phyloP scores from a whole-genome alignment of 2,797 vertebrate genomes.

The Chaenodraco wilsoni region DNA sequence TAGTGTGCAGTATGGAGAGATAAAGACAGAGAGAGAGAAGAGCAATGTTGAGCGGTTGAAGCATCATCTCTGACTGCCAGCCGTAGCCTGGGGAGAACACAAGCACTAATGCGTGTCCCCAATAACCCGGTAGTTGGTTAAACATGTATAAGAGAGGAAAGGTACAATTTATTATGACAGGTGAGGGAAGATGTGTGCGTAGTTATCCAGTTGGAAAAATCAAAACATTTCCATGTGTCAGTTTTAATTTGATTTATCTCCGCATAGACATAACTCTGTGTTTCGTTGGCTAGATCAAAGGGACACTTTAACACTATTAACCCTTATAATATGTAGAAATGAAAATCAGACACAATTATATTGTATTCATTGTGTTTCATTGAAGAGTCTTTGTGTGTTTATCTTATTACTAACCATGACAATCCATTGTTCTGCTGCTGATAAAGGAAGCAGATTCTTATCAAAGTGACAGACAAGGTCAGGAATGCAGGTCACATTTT shows the following conservation, averaged over 20 bases:
- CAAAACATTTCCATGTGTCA: constrained; percentile 13
- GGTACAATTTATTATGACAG: constrained; percentile 41
- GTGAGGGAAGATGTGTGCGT: constrained; percentile 34
- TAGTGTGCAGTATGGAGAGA: constrained; percentile 27
- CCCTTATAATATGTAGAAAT: background rate
- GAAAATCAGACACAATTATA: too few relatives aligned
- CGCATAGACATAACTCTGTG: constrained; percentile 1
- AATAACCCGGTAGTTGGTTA: constrained; percentile 51
- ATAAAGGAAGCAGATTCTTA: constrained; percentile 16
- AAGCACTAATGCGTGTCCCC: constrained; percentile 63
- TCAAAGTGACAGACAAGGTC: constrained; percentile 57
- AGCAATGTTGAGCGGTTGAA: constrained; percentile 44
- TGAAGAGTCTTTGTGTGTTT: background rate
- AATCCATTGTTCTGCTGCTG: constrained; percentile 23
- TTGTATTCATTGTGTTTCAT: too few relatives aligned
- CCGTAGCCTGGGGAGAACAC: constrained; percentile 60
- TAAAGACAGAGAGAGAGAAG: constrained; percentile 18
- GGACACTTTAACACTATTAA: background rate
- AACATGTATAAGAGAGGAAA: constrained; percentile 45
- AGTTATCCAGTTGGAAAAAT: constrained; percentile 23
- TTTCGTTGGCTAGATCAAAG: constrained; percentile 10
- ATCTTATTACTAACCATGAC: background rate
- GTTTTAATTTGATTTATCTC: constrained; percentile 3
- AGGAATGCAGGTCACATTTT: constrained; percentile 44
- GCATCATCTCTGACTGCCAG: constrained; percentile 68